Conservation (phyloP, 2,888 invertebrate genomes). For the Nowickia ferox region DNA sequence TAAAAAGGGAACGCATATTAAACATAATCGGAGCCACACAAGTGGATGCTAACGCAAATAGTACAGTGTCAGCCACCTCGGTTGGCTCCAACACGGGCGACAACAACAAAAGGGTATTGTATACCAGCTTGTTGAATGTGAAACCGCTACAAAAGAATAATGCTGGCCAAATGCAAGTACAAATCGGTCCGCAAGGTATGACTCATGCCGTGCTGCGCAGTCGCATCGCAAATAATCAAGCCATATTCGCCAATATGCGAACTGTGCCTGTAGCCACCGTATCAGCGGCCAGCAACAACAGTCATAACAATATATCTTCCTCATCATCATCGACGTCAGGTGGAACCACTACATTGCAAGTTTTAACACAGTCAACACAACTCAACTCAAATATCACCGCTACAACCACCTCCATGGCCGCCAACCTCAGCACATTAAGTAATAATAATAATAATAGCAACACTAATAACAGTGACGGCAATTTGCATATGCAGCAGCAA, state of each 20-base stretch:
- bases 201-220: slow-evolving; percentile 79
- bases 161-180: slow-evolving; percentile 81
- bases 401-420: slow-evolving; percentile 54
- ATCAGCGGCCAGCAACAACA: slow-evolving; percentile 74
- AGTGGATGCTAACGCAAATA: slow-evolving; percentile 59
- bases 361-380: slow-evolving; percentile 62
- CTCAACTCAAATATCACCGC: slow-evolving; percentile 65
- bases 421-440: slow-evolving; percentile 36
- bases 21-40: slow-evolving; percentile 75
- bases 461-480: slow-evolving; percentile 54
- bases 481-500: slow-evolving; percentile 63
- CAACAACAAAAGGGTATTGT: slow-evolving; percentile 80
- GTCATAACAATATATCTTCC: slow-evolving; percentile 56
- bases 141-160: slow-evolving; percentile 82
- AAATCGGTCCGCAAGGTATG: slow-evolving; percentile 78
- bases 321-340: slow-evolving; percentile 18
- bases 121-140: slow-evolving; percentile 81
- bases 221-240: slow-evolving; percentile 79
- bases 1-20: slow-evolving; percentile 77
- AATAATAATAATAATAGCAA: slow-evolving; percentile 68
- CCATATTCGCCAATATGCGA: slow-evolving; percentile 78
- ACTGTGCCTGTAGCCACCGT: slow-evolving; percentile 78
- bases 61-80: slow-evolving; percentile 50
- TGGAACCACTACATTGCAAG: slow-evolving; percentile 69
- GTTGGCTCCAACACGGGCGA: slow-evolving; percentile 64